Evolutionary conservation across 1,140 invertebrate genomes (phyloP).

Genomic region (Zophobas morio): DNA sequence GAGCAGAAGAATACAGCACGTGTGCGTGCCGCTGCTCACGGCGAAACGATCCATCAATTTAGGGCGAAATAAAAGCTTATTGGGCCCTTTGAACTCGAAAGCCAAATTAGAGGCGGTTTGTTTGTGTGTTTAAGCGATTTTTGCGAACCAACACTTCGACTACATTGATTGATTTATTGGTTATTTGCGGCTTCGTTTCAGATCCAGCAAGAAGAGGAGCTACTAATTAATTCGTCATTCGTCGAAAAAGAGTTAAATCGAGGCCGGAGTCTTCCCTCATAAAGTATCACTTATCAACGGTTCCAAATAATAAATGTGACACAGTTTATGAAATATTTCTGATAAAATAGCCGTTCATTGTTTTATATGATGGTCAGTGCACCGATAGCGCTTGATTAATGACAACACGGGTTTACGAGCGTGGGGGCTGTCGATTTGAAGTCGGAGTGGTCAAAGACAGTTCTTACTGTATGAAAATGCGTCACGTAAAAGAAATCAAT

Average conservation of each 20-base stretch:
- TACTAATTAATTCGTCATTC: slow-evolving; percentile 17
- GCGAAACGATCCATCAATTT: slow-evolving; percentile 49
- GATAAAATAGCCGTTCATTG: slow-evolving; percentile 45
- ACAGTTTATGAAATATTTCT: slow-evolving; percentile 46
- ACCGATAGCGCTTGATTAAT: slow-evolving; percentile 39
- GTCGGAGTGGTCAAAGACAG: background rate
- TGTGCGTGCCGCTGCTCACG: slow-evolving; percentile 4
- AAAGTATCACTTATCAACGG: slow-evolving; percentile 37
- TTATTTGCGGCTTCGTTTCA: slow-evolving; percentile 42
- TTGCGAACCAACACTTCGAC: slow-evolving; percentile 50
- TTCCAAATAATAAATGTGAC: slow-evolving; percentile 26
- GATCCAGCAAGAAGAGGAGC: slow-evolving; percentile 7
- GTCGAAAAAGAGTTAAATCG: slow-evolving; percentile 2
- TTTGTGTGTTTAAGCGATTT: slow-evolving; percentile 51
- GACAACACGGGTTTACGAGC: background rate
- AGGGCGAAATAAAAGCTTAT: slow-evolving; percentile 49
- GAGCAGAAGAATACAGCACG: slow-evolving; percentile 2
- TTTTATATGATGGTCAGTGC: slow-evolving; percentile 44
- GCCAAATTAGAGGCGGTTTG: slow-evolving; percentile 47
- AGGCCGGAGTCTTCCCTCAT: slow-evolving; percentile 3
- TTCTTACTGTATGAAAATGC: background rate
- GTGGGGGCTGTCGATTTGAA: background rate
- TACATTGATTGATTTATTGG: slow-evolving; percentile 50
- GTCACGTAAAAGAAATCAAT: slow-evolving; percentile 24
- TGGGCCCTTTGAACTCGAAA: slow-evolving; percentile 44